Evolutionary conservation across 2,113 vertebrate species (phyloP).

Genomic region (Natator depressus): DNA sequence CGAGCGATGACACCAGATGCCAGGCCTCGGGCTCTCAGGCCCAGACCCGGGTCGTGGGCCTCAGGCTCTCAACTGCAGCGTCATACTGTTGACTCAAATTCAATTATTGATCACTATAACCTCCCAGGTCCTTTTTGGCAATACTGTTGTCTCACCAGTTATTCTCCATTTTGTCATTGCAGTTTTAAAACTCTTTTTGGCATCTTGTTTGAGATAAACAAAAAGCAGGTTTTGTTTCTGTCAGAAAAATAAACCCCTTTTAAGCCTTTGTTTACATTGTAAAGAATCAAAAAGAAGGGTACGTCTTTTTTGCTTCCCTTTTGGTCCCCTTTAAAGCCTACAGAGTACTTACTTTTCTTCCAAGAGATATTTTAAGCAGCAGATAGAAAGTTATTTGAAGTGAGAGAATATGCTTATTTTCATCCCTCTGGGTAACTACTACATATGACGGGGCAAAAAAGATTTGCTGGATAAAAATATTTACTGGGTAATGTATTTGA

Average conservation of each 20-base stretch:
- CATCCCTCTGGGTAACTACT: background rate
- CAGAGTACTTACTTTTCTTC: background rate
- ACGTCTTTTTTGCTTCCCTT: rapidly evolving
- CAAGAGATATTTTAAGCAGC: background rate
- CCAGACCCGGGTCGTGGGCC: no score
- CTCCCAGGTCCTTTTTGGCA: background rate
- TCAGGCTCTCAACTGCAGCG: no score
- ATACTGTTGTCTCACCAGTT: background rate
- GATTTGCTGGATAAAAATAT: background rate
- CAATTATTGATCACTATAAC: background rate
- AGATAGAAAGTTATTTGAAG: slow-evolving; percentile 1
- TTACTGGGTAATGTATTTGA: background rate
- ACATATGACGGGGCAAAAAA: background rate
- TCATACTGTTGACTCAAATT: background rate
- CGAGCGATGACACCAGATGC: no score
- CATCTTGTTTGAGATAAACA: background rate
- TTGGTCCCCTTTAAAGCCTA: background rate
- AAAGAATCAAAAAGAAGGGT: background rate
- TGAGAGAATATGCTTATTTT: background rate
- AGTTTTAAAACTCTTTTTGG: background rate
- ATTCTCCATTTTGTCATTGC: background rate
- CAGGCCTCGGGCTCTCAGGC: no score
- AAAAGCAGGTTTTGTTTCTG: background rate
- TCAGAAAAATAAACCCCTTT: background rate
- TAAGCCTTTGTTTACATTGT: background rate